phyloP scores from a whole-genome alignment of 2,797 vertebrate species.

The Molossus alvarezi region DNA sequence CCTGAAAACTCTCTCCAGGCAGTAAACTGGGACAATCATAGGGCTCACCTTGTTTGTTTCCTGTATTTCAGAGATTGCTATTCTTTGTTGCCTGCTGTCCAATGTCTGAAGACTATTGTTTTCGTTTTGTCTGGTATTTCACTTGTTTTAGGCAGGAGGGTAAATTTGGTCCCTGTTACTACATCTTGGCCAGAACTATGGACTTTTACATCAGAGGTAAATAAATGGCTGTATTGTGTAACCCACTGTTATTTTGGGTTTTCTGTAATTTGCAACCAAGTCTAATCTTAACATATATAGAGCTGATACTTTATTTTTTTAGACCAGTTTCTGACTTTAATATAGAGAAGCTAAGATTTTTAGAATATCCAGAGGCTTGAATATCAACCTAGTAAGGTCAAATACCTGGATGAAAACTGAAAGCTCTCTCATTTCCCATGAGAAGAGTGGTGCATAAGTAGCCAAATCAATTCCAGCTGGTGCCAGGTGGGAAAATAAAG shows the following conservation, averaged over 20 bases:
- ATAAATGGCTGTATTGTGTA: conserved; percentile 73
- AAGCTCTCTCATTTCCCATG: conserved; percentile 73
- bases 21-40: conserved; percentile 53
- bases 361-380: conserved; percentile 58
- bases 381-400: conserved; percentile 58
- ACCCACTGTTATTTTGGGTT: conserved; percentile 59
- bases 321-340: conserved; percentile 66
- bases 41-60: conserved; percentile 44
- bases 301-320: conserved; percentile 66
- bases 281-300: conserved; percentile 69
- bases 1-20: conserved; percentile 13
- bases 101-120: conserved; percentile 72
- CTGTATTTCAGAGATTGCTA: conserved; percentile 23
- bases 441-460: conserved; percentile 56
- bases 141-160: conserved; percentile 50
- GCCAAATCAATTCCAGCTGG: conserved; percentile 73
- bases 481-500: conserved; percentile 69
- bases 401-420: conserved; percentile 74
- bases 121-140: conserved; percentile 73
- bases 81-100: conserved; percentile 62
- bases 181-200: conserved; percentile 58
- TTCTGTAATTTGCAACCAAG: conserved; percentile 74
- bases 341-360: conserved; percentile 75
- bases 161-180: conserved; percentile 60
- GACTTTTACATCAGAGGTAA: conserved; percentile 67